Evolutionary conservation across 1,140 invertebrate genomes (phyloP).

Genomic region (Drosophila novamexicana): DNA sequence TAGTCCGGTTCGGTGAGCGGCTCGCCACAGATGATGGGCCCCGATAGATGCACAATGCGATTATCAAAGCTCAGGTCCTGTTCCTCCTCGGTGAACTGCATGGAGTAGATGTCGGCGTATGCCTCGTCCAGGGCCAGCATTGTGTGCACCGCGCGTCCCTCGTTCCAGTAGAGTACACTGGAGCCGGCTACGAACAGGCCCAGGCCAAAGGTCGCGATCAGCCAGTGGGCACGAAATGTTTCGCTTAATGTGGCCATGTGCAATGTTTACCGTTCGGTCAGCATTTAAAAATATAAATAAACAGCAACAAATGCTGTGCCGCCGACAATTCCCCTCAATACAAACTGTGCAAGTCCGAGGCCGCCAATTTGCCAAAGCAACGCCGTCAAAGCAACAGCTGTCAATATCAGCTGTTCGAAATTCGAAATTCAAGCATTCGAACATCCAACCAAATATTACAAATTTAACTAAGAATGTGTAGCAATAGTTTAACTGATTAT

Average conservation of each 20-base stretch:
- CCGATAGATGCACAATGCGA: slow-evolving; percentile 90
- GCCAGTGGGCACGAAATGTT: slow-evolving; percentile 87
- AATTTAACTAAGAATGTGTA: slow-evolving; percentile 63
- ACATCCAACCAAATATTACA: slow-evolving; percentile 6
- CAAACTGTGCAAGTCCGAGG: slow-evolving; percentile 2
- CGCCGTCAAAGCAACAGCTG: slow-evolving; percentile 24
- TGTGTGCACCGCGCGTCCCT: slow-evolving; percentile 89
- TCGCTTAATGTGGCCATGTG: slow-evolving; percentile 85
- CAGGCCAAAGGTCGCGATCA: slow-evolving; percentile 87
- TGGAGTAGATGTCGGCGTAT: slow-evolving; percentile 86
- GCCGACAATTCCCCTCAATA: not conserved
- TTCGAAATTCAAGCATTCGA: slow-evolving; percentile 6
- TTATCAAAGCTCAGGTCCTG: slow-evolving; percentile 89
- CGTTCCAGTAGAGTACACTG: slow-evolving; percentile 90
- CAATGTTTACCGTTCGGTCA: slow-evolving; percentile 1
- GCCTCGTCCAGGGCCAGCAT: slow-evolving; percentile 90
- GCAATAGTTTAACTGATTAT: slow-evolving; percentile 85
- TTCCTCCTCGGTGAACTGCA: slow-evolving; percentile 86
- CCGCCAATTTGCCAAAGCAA: slow-evolving; percentile 4
- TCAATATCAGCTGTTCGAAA: slow-evolving; percentile 19
- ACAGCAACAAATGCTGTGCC: slow-evolving; percentile 35
- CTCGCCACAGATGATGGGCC: slow-evolving; percentile 89
- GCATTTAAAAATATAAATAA: slow-evolving; percentile 10
- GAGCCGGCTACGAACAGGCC: slow-evolving; percentile 86
- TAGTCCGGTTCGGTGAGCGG: slow-evolving; percentile 92